Base-by-base conservation (phyloP, 2,888 invertebrate species). In the Machimus atricapillus region DNA sequence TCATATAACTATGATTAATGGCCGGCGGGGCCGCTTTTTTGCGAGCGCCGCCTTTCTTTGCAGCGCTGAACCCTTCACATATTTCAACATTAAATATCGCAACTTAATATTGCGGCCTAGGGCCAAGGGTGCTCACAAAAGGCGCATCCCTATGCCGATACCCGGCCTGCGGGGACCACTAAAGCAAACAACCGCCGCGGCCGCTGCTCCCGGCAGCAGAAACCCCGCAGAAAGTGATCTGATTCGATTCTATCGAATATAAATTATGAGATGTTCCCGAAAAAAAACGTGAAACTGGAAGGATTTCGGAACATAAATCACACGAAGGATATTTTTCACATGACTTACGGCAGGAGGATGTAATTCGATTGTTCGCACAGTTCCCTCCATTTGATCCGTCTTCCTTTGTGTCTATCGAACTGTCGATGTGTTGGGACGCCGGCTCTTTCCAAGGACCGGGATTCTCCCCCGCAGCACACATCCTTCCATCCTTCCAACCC, bases 351-450 rank as follows among this genome's bases (percentile, higher is more conserved):
- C 78, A 87, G 85, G 85, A 85, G 87, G 87, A 88, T 81, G 88
- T 88, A 88, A 88, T 88, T 88, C 87, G 88, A 88, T 88, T 88
- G 88, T 88, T 88, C 88, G 81, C 76, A 81, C 66, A 81, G 86
- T 82, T 87, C 86, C 87, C 87, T 86, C 77, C 82, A 86, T 87
- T 87, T 87, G 86, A 86, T 87, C 86, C 81, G 82, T 87, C 86
- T 77, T 87, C 52, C 73, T 74, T 73, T 77, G 43, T 73, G 46
- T 85, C 73, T 58, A 43, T 40, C 31, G 23, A 74, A 16, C 23
- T 81, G 23, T 81, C 81, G 76, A 76, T 83, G 58, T 79, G 34
- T 78, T 46, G 43, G 16, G 66, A 1, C 66, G 9, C 9, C 23
- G 73, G 23, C 14, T 46, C 23, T 34, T 23, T 77, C 8, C n/a